A percentile compares a stretch with the other conserved stretches of the same genome.
Conservation (phyloP, 2,113 vertebrate species). For the Petroica traversi region DNA sequence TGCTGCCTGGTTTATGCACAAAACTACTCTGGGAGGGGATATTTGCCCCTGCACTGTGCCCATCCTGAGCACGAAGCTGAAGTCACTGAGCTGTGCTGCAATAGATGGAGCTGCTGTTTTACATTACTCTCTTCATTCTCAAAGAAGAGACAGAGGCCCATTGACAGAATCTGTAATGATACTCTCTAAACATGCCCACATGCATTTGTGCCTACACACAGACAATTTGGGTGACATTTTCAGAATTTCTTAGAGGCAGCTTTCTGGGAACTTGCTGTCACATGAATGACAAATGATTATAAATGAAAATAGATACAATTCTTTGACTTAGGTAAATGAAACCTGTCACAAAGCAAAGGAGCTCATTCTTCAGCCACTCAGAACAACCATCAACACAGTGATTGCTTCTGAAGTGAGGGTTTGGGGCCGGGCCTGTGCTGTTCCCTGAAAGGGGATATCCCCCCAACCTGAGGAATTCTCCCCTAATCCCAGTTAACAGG, state of each 20-base stretch:
- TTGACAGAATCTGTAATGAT: background rate
- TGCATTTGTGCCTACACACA: background rate
- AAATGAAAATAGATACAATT: background rate
- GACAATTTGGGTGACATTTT: background rate
- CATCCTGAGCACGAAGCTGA: background rate
- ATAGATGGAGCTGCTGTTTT: background rate
- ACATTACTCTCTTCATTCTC: background rate
- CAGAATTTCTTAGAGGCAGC: background rate
- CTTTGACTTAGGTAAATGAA: background rate
- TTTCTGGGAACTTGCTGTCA: background rate
- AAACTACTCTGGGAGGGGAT: fast-evolving
- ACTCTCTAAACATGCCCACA: background rate
- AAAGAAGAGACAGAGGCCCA: background rate
- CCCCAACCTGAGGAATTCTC: too few relatives aligned
- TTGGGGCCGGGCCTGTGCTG: background rate
- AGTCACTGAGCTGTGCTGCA: background rate
- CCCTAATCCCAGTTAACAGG: too few relatives aligned
- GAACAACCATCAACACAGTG: background rate
- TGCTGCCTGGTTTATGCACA: background rate
- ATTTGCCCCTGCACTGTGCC: background rate
- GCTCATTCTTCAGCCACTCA: background rate
- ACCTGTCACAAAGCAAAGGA: background rate
- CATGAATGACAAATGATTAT: background rate
- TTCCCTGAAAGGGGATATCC: background rate
- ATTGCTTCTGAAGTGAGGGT: background rate